Conservation (phyloP, 2,888 invertebrate genomes). For the Pheosia gnoma region DNA sequence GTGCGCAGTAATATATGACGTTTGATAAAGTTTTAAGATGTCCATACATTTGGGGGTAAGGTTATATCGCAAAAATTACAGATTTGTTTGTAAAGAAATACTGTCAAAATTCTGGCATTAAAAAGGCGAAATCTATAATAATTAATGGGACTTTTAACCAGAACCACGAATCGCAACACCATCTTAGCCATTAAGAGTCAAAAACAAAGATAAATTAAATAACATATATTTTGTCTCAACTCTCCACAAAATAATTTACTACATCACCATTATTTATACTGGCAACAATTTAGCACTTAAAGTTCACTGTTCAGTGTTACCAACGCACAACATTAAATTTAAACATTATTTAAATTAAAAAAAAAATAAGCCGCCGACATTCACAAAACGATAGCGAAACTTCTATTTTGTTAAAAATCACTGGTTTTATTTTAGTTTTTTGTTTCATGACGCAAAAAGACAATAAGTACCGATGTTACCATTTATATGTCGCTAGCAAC, state of each 20-base stretch:
- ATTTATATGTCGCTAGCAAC: too few relatives aligned
- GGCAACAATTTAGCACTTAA: slow-evolving; percentile 36
- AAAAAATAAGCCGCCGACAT: background rate
- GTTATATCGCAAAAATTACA: too few relatives aligned
- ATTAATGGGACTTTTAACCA: background rate
- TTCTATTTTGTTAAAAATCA: too few relatives aligned
- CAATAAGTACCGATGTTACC: too few relatives aligned
- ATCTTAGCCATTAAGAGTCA: background rate
- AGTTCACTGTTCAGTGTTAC: slow-evolving; percentile 29
- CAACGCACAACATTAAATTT: slow-evolving; percentile 11
- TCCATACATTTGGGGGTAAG: too few relatives aligned
- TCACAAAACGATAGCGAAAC: background rate
- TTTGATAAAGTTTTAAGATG: too few relatives aligned
- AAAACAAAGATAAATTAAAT: slow-evolving; percentile 19
- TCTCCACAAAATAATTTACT: slow-evolving; percentile 29
- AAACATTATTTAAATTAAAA: slow-evolving; percentile 2
- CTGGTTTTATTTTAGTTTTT: too few relatives aligned
- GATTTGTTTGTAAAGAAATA: too few relatives aligned
- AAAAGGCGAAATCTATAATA: too few relatives aligned
- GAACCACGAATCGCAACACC: background rate
- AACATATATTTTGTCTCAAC: slow-evolving; percentile 9
- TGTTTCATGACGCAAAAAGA: too few relatives aligned
- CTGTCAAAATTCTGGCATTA: too few relatives aligned
- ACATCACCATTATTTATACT: slow-evolving; percentile 15
- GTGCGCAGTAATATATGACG: too few relatives aligned